These are phyloP conservation scores for Sesia apiformis DNA, from an alignment of 2,888 invertebrate species.

Conservation along the genomic window DNA sequence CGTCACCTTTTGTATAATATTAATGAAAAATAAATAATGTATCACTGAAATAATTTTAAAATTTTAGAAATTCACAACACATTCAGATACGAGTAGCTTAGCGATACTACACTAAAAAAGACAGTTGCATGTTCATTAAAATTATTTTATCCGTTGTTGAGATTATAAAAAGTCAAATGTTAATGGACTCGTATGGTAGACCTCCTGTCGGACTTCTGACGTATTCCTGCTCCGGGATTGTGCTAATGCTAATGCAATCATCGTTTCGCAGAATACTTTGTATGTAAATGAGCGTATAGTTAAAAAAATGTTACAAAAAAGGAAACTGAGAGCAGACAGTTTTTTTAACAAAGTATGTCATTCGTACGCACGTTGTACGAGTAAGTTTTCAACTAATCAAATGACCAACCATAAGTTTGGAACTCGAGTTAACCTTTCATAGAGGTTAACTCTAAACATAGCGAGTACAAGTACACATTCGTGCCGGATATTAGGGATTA, in stretches of 20 bases:
- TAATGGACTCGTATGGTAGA: background rate
- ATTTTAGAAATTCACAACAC: too few relatives aligned
- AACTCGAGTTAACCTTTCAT: slow-evolving; percentile 32
- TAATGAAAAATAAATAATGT: too few relatives aligned
- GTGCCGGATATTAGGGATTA: slow-evolving; percentile 71
- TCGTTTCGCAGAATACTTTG: slow-evolving; percentile 54
- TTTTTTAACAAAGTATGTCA: too few relatives aligned
- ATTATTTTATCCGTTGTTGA: too few relatives aligned
- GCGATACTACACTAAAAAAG: too few relatives aligned
- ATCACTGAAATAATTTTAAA: too few relatives aligned
- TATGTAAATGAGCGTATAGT: slow-evolving; percentile 51
- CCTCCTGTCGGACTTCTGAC: slow-evolving; percentile 13
- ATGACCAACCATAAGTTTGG: slow-evolving; percentile 4
- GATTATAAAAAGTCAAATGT: too few relatives aligned
- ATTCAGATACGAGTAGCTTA: too few relatives aligned
- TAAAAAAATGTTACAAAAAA: slow-evolving; percentile 14
- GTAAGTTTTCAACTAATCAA: too few relatives aligned
- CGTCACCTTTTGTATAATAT: slow-evolving; percentile 14
- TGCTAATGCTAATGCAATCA: slow-evolving; percentile 35
- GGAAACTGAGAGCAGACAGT: too few relatives aligned
- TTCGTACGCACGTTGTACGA: too few relatives aligned
- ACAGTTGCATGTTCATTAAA: too few relatives aligned
- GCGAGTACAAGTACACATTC: slow-evolving; percentile 29
- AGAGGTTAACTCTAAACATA: slow-evolving; percentile 50
- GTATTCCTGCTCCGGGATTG: slow-evolving; percentile 20